Conservation (phyloP, 2,797 vertebrate genomes). For the Peromyscus nudipes region DNA sequence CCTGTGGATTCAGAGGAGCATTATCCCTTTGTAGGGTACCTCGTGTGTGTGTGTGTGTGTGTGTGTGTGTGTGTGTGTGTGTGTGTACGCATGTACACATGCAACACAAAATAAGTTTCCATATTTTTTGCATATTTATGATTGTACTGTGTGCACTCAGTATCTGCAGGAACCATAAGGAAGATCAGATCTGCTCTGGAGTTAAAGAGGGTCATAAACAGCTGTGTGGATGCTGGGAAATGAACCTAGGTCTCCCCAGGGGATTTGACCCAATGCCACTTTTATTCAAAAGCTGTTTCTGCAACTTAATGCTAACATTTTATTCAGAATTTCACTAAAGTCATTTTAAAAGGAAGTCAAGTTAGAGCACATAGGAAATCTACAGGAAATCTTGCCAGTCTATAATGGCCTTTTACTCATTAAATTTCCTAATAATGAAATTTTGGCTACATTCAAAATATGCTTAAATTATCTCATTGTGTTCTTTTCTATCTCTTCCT, state of each 20-base stretch:
- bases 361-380: background rate
- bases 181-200: background rate
- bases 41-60: background rate
- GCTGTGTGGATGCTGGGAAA: background rate
- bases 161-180: background rate
- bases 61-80: no score
- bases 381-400: background rate
- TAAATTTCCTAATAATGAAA: background rate
- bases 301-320: background rate
- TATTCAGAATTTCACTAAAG: background rate
- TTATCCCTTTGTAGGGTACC: background rate
- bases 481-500: background rate
- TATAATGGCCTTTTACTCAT: background rate
- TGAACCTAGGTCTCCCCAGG: background rate
- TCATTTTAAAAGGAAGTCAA: background rate
- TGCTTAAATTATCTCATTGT: background rate
- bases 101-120: background rate
- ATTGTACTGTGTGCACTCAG: background rate
- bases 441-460: background rate
- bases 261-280: background rate
- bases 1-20: background rate
- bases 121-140: background rate
- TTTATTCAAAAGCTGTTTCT: constrained; percentile 6
- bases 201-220: background rate
- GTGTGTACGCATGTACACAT: background rate